Percentiles rank a stretch among this genome's conserved stretches.
Evolutionary conservation across 2,113 vertebrate genomes (phyloP).

Genomic region (Pavo muticus): DNA sequence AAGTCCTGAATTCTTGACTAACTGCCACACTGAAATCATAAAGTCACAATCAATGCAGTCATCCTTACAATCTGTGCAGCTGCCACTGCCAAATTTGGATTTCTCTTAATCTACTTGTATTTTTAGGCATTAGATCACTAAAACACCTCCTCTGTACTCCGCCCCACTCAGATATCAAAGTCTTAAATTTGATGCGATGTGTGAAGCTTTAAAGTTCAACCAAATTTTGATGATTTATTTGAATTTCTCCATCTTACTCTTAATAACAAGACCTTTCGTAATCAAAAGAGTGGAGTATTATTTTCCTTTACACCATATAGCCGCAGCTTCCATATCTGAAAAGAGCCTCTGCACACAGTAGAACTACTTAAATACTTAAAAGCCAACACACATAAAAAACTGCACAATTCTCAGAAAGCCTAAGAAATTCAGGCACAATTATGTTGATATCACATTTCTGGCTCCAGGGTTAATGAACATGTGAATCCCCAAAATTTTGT

Average conservation of each 20-base stretch:
- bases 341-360: not conserved
- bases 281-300: not conserved
- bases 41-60: conserved; percentile 38
- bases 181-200: not conserved
- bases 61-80: conserved; percentile 12
- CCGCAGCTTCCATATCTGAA: not conserved
- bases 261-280: not conserved
- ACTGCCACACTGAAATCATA: not conserved
- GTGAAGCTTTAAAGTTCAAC: not conserved
- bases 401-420: not conserved
- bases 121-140: conserved; percentile 53
- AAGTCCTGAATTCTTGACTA: not conserved
- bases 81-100: conserved; percentile 26
- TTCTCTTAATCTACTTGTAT: conserved; percentile 46
- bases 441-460: not conserved
- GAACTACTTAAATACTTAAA: not conserved
- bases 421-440: not conserved
- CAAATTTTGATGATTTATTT: not conserved
- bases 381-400: not conserved
- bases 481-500: not conserved
- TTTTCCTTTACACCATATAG: not conserved
- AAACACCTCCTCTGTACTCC: conserved; percentile 37
- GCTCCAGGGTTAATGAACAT: not conserved
- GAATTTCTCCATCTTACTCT: not conserved
- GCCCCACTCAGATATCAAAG: not conserved